Base-by-base conservation (phyloP, 2,888 invertebrate genomes). In the Phalera bucephala region DNA sequence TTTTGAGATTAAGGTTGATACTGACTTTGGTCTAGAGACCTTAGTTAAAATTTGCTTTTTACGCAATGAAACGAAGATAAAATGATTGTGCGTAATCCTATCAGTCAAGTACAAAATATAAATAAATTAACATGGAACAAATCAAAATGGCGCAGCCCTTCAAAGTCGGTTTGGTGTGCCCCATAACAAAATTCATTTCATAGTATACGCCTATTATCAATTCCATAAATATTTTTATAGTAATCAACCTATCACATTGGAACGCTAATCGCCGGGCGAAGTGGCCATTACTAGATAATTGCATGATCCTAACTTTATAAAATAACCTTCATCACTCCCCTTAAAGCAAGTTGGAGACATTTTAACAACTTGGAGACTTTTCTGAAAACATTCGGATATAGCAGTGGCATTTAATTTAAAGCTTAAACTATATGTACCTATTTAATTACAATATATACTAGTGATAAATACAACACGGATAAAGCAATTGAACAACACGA, bases 211-310 rank as follows among this genome's bases (percentile, higher is more conserved):
- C 53, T 49, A 63, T 63, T 66, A 70, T 66, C 66, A 72, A 76
- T 76, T 67, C 77, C 70, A 78, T 76, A 81, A 84, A 82, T 80
- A 79, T 77, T 78, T 76, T 76, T 71, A 66, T 68, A 74, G 76
- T 65, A 80, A 82, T 83, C 82, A 80, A 80, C 74, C 79, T 74
- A 82, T 81, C 81, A 76, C 61, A 61, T 69, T 46, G 78, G 78
- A 73, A 78, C 69, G 80, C 64, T 70, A 76, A 76, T 74, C 54
- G 58, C 46, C 46, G 51, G 43, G 51, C 43, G 57, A 62, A 70
- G 56, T 58, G 63, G 63, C 64, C 63, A 74, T 71, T 72, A 74
- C 73, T 59, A 65, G 57, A 69, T 76, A 80, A 82, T 75, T 77
- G 72, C 65, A 59, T 56, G 58, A 63, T 75, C 72, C 67, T 74